Base-by-base conservation (phyloP, 2,113 vertebrate species). In the Leucopsar rothschildi region DNA sequence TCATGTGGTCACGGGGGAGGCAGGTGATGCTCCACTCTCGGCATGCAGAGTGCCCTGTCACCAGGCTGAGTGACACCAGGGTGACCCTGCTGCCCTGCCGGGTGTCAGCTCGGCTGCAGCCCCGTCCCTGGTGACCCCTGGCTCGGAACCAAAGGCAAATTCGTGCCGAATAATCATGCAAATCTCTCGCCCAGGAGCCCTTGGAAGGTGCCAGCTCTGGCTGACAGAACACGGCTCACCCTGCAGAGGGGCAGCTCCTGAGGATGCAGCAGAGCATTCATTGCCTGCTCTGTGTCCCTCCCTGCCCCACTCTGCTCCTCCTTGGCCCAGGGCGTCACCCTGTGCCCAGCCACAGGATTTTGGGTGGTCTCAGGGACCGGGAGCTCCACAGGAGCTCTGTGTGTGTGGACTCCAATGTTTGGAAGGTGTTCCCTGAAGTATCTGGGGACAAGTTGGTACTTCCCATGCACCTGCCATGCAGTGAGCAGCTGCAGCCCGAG, bases 1-100 rank as follows among this genome's bases (percentile, higher is more conserved):
- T 1, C 0, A 27, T 5, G 65, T 0, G 4, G 63, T 13, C 0
- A 2, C 1, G 20, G 29, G 31, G 31, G 37, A 77, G 79, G 82
- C 56, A 21, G 66, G 57, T 1, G 73, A 37, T 23, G 60, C 40
- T 53, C 1, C 50, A 71, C 35, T 42, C 35, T 22, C 2, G 4
- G 24, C 2, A 66, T 20, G 61, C 75, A 6, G 33, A 40, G 16
- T 1, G 5, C 5, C 20, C 22, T 33, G 18, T 47, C 15, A 3
- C 23, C 40, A 17, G 68, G 56, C 68, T 45, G 79, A 21, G 82
- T 0, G n/a, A 35, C 50, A 1, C 0, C 9, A 31, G 24, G 45
- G 40, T 3, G 73, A 50, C 68, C 31, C 57, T 2, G 49, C 7
- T 21, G 82, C 88, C 18, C 5, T 31, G 82, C 88, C 10, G 7